Evolutionary conservation across 2,888 invertebrate genomes (phyloP), one percentile per base, ranked within the genome.

Genomic region (Noctuana brunneofusca): DNA sequence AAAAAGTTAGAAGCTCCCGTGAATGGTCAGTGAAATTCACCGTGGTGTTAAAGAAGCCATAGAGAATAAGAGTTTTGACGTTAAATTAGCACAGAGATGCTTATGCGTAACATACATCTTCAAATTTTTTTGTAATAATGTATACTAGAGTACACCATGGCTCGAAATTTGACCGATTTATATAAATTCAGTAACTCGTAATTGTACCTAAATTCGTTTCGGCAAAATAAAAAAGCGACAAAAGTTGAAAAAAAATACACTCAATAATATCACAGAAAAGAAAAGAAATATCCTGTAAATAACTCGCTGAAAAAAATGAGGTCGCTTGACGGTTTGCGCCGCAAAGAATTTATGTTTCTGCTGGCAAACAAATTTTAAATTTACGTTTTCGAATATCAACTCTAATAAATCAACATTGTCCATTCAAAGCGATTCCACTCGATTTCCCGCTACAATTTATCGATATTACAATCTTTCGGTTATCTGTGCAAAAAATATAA

Each of bases 371-470:
- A 63, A 56, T 63, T 63, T 63, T 56, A 56, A 63, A 63, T 56
- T 63, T 63, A 63, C 63, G 63, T 63, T 63, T 63, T 56, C 69
- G 69, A 72, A 69, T 72, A 71, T 69, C 71, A 63, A 66, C 64
- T 66, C 70, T 71, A 69, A 74, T 75, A 78, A 78, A 76, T 78
- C 77, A 75, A 68, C 65, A 69, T 65, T 68, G 73, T 69, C 75
- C 75, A 74, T 75, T 76, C 73, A 72, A 69, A 72, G 66, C 69
- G 68, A 66, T 74, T 74, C 73, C 75, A 68, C 73, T 70, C 77
- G 75, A 75, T 76, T 76, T 72, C 68, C 70, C 71, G 62, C 67
- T 65, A 59, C 71, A 74, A 74, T 71, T 72, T 69, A 74, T 71
- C 75, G 69, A 72, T 72, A 72, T 72, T 72, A 72, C 70, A 63